phyloP scores from a whole-genome alignment of 2,113 vertebrate genomes.

The Calyptomena viridis region DNA sequence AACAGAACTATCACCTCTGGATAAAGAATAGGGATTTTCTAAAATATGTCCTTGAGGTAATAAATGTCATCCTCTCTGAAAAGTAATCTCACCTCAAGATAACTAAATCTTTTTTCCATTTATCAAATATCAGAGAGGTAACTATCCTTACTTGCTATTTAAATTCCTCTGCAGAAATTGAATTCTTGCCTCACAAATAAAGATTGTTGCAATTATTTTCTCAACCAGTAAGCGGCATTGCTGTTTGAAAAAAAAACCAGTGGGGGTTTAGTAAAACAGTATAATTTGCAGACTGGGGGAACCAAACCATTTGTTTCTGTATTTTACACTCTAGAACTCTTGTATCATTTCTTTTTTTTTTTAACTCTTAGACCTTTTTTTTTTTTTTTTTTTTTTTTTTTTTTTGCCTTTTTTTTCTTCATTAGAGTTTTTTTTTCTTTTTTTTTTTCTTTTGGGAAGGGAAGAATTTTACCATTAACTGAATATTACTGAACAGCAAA shows the following conservation, averaged over 20 bases:
- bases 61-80: slow-evolving; percentile 56
- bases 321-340: background rate
- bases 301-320: background rate
- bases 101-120: slow-evolving; percentile 60
- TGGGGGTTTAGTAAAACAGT: background rate
- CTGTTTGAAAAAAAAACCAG: background rate
- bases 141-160: slow-evolving; percentile 30
- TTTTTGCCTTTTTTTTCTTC: too few species aligned
- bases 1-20: slow-evolving; percentile 39
- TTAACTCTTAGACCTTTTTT: background rate
- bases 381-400: background rate
- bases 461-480: background rate
- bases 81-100: slow-evolving; percentile 62
- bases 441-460: background rate
- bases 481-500: background rate
- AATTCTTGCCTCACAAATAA: slow-evolving; percentile 8
- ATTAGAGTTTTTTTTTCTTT: background rate
- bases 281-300: background rate
- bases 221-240: background rate
- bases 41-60: slow-evolving; percentile 56
- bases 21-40: slow-evolving; percentile 48
- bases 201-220: slow-evolving; percentile 16
- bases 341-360: background rate
- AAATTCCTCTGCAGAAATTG: slow-evolving; percentile 42
- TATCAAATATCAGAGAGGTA: slow-evolving; percentile 55